A percentile compares a stretch with the other conserved stretches of the same genome.
Evolutionary conservation across 2,113 vertebrate species (phyloP).

Genomic region (Balaenoptera acutorostrata): DNA sequence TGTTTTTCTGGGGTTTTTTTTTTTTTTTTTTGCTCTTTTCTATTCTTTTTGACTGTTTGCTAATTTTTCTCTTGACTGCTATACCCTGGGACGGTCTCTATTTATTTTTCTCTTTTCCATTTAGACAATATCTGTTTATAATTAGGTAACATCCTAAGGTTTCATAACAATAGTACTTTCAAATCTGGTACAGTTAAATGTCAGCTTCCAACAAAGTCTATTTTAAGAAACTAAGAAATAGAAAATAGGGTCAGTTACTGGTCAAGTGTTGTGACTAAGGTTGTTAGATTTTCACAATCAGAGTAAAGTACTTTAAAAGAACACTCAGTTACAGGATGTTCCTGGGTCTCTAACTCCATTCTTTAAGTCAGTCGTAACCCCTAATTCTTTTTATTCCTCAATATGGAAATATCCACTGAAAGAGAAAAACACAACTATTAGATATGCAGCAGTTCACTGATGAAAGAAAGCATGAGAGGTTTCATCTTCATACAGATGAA

Average conservation of each 20-base stretch:
- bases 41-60: not conserved
- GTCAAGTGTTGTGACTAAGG: not conserved
- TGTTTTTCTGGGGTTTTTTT: not conserved
- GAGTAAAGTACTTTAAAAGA: not conserved
- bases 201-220: not conserved
- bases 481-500: not conserved
- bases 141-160: not conserved
- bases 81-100: not conserved
- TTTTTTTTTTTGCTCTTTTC: not conserved
- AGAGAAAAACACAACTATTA: not conserved
- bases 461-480: not conserved
- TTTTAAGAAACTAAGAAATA: not conserved
- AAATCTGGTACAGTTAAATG: not conserved
- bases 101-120: not conserved
- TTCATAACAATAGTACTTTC: not conserved
- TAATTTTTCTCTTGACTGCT: not conserved
- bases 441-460: not conserved
- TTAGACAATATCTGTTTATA: not conserved
- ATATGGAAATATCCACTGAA: not conserved
- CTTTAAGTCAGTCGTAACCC: not conserved
- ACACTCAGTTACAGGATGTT: not conserved
- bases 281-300: not conserved
- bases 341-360: not conserved
- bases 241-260: not conserved
- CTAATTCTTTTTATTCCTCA: not conserved